Percentiles rank a stretch among this genome's conserved stretches.
Conservation (phyloP, 2,888 invertebrate genomes). For the Pollenia angustigena region DNA sequence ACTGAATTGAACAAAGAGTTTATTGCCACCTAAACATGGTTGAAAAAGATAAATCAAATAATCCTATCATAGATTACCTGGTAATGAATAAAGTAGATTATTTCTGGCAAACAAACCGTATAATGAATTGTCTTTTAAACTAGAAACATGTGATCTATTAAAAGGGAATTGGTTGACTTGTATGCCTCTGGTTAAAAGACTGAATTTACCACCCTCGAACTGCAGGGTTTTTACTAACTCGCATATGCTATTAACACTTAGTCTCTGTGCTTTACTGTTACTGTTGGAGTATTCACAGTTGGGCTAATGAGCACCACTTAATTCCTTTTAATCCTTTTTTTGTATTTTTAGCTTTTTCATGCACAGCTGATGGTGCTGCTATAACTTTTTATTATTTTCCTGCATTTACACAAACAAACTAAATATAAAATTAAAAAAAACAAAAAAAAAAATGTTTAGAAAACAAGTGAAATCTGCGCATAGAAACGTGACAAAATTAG, state of each 20-base stretch:
- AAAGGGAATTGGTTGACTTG: no score
- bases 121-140: no score
- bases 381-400: slow-evolving; percentile 30
- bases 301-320: slow-evolving; percentile 71
- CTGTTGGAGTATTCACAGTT: slow-evolving; percentile 48
- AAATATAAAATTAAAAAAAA: neutral
- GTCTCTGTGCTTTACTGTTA: neutral
- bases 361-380: slow-evolving; percentile 65
- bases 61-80: no score
- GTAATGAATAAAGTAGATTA: no score
- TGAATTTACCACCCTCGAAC: neutral
- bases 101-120: no score
- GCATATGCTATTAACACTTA: neutral
- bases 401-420: neutral
- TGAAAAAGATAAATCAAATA: no score
- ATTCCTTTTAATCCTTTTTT: slow-evolving; percentile 69
- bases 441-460: slow-evolving; percentile 13
- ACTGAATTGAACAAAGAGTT: no score
- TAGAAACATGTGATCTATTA: no score
- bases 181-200: neutral
- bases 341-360: slow-evolving; percentile 27
- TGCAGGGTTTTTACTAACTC: neutral
- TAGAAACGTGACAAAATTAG: slow-evolving; percentile 22
- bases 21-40: no score
- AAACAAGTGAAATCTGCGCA: slow-evolving; percentile 12